Percentiles rank a stretch among this genome's conserved stretches.
Evolutionary conservation across 2,113 vertebrate species (phyloP).

Genomic region (Epinephelus moara): DNA sequence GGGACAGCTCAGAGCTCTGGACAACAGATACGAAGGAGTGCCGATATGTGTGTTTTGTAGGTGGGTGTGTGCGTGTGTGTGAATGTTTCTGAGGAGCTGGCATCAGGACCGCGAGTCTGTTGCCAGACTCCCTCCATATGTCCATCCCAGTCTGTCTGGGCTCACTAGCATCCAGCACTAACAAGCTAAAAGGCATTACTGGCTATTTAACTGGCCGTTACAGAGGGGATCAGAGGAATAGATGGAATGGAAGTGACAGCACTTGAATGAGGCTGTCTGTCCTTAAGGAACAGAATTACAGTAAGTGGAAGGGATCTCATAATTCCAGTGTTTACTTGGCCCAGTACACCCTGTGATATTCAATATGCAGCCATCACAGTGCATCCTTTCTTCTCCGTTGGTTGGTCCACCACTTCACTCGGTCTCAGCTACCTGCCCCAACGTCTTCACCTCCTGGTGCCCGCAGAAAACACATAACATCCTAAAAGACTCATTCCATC

Average conservation of each 20-base stretch:
- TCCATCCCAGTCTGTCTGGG: conserved; percentile 69
- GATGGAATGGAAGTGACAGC: conserved; percentile 43
- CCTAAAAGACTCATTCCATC: too few species aligned
- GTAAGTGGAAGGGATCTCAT: conserved; percentile 48
- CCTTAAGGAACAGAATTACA: conserved; percentile 43
- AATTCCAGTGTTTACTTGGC: conserved; percentile 22
- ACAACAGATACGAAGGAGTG: conserved; percentile 20
- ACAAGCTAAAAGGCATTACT: conserved; percentile 69
- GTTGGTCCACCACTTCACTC: too few species aligned
- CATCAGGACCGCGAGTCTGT: conserved; percentile 42
- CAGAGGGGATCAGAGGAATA: conserved; percentile 51
- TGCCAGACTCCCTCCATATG: conserved; percentile 82
- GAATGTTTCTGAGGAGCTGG: conserved; percentile 60
- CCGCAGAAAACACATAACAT: too few species aligned
- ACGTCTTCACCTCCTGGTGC: too few species aligned
- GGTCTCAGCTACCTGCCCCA: too few species aligned
- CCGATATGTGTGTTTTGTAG: conserved; percentile 40
- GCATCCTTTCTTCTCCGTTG: background rate
- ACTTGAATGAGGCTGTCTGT: conserved; percentile 40
- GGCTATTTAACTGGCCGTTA: conserved; percentile 63
- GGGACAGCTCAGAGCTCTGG: conserved; percentile 46
- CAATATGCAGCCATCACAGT: background rate
- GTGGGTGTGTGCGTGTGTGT: conserved; percentile 31
- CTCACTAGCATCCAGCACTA: conserved; percentile 62
- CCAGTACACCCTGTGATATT: background rate